Evolutionary conservation across 2,113 vertebrate genomes (phyloP), one percentile per base, ranked within the genome.

Genomic region (Acrocephalus arundinaceus): DNA sequence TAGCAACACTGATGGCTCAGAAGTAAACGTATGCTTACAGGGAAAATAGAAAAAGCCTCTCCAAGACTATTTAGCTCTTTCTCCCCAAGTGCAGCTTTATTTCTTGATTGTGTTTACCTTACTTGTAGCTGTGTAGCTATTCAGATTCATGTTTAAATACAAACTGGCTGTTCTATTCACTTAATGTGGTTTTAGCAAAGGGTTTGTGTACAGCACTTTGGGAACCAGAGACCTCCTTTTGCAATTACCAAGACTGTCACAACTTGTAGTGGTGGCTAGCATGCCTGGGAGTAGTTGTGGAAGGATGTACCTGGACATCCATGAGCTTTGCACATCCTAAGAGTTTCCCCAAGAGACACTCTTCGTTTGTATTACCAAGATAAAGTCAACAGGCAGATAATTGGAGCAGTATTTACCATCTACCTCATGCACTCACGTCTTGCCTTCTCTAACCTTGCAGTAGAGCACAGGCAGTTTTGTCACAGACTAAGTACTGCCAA

Each of bases 321-420:
- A 10, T 37, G 78, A 90, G 48, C 18, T 93, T 79, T 88, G 41
- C 13, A 91, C 49, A 68, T 61, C 27, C 19, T 8, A 20, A 46
- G 57, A 51, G 28, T 31, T 81, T 84, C 37, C 75, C 20, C 51
- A 58, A 65, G 68, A 90, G 59, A 79, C 1, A 4, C 15, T 73
- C 45, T 94, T 75, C 0, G 3, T 89, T 51, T 28, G 48, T 91
- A 95, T 81, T 76, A 90, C 65, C 28, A 77, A 71, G 66, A 82
- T 61, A 63, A 94, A 89, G 83, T 89, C 90, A 95, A 92, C 39
- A 87, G 58, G 61, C 67, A 90, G 67, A 48, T 63, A 84, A 84
- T 77, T 65, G 72, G 59, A 93, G 46, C 35, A 61, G 55, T 71
- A 52, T 96, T 95, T 93, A 59, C 72, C 45, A 41, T 55, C 80